Percentiles rank a stretch among this genome's conserved stretches.
Evolutionary conservation across 2,888 invertebrate genomes (phyloP).

Genomic region (Drosophila aldrichi): DNA sequence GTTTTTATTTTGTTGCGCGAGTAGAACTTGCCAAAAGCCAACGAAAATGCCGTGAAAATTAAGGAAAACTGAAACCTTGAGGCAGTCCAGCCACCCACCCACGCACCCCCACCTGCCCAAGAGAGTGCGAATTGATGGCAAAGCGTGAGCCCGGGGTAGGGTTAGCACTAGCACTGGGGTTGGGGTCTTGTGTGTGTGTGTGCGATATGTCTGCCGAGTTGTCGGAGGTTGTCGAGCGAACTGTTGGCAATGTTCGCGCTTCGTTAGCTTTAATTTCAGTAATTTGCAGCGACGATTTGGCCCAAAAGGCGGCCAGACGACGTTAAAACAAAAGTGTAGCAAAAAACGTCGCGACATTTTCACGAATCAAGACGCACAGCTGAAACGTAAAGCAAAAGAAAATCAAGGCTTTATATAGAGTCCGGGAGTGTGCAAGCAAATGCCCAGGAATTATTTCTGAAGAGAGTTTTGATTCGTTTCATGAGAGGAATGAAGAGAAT

Average conservation of each 20-base stretch:
- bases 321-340: constrained; percentile 58
- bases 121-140: constrained; percentile 24
- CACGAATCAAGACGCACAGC: constrained; percentile 62
- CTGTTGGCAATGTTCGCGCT: constrained; percentile 80
- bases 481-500: no score
- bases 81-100: constrained; percentile 12
- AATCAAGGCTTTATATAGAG: not conserved
- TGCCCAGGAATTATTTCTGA: not conserved
- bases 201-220: constrained; percentile 58
- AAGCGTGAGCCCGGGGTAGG: not conserved
- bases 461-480: not conserved
- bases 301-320: constrained; percentile 58
- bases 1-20: constrained; percentile 19
- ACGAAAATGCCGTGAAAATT: constrained; percentile 53
- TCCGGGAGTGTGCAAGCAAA: not conserved
- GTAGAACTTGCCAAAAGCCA: constrained; percentile 49
- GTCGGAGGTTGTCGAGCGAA: constrained; percentile 55
- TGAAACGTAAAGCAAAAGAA: constrained; percentile 33
- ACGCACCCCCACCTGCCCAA: constrained; percentile 5
- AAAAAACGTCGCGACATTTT: constrained; percentile 65
- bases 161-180: not conserved
- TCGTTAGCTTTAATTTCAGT: constrained; percentile 82
- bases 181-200: constrained; percentile 13
- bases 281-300: constrained; percentile 75
- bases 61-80: constrained; percentile 38